phyloP scores from a whole-genome alignment of 2,888 invertebrate species.

The Fabriciana adippe region DNA sequence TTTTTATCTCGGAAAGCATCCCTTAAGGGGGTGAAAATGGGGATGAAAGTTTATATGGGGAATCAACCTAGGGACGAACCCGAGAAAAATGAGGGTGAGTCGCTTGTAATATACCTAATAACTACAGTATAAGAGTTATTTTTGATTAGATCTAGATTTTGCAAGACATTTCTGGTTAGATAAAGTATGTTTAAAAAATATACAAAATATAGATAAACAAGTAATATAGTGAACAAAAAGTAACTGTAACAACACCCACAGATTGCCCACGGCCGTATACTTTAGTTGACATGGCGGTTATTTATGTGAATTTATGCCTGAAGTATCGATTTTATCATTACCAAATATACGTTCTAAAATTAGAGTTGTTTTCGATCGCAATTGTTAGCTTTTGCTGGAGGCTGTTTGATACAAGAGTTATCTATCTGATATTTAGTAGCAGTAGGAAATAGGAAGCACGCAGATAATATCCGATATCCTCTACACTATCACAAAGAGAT shows the following conservation, averaged over 20 bases:
- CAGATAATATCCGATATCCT: too few relatives aligned
- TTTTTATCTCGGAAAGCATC: too few relatives aligned
- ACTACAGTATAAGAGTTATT: too few relatives aligned
- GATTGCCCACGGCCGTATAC: constrained; percentile 3
- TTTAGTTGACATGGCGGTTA: constrained; percentile 14
- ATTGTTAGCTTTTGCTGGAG: constrained; percentile 5
- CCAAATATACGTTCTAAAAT: constrained; percentile 19
- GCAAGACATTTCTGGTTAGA: too few relatives aligned
- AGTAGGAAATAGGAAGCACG: not conserved
- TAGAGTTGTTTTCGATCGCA: constrained; percentile 12
- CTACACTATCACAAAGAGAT: too few relatives aligned
- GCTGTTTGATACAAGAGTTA: constrained; percentile 1
- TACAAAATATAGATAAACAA: not conserved
- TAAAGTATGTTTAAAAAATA: too few relatives aligned
- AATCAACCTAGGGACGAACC: too few relatives aligned
- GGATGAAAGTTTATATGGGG: too few relatives aligned
- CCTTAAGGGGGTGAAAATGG: too few relatives aligned
- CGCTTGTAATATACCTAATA: too few relatives aligned
- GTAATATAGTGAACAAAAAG: not conserved
- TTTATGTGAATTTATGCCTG: constrained; percentile 16
- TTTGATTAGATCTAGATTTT: too few relatives aligned
- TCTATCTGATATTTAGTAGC: constrained; percentile 6
- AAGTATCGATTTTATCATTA: constrained; percentile 19
- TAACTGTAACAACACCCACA: constrained; percentile 5
- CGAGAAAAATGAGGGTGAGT: too few relatives aligned